These are phyloP conservation scores for Acrocyrtus sp. DNA, from an alignment of 2,888 invertebrate species.

Conservation along the genomic window DNA sequence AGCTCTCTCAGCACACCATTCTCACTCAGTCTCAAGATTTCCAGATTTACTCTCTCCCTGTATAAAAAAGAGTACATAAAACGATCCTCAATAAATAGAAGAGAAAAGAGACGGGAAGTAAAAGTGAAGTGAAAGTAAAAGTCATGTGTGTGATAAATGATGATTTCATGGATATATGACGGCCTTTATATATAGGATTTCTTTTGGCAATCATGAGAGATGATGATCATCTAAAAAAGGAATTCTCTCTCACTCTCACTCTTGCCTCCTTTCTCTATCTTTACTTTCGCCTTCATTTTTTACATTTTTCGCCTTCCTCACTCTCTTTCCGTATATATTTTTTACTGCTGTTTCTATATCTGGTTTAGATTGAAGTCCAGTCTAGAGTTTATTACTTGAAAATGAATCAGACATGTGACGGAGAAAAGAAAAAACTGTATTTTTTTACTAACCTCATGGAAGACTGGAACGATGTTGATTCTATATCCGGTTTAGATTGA, in stretches of 20 bases:
- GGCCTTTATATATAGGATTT: conserved; percentile 40
- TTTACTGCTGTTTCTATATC: too few species aligned
- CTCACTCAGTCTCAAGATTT: conserved; percentile 50
- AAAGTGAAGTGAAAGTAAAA: conserved; percentile 23
- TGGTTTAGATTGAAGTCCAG: background rate
- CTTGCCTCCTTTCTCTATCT: too few species aligned
- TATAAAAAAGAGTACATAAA: conserved; percentile 14
- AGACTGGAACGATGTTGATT: conserved; percentile 89
- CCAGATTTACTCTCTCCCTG: conserved; percentile 53
- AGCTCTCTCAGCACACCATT: conserved; percentile 39
- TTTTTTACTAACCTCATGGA: conserved; percentile 79
- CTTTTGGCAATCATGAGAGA: conserved; percentile 38
- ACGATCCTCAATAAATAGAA: background rate
- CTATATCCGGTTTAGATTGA: too few species aligned
- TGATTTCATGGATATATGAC: conserved; percentile 53
- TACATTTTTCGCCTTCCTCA: too few species aligned
- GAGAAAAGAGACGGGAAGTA: conserved; percentile 31
- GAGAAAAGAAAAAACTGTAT: conserved; percentile 7
- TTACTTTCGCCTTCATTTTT: too few species aligned
- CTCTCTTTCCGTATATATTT: too few species aligned
- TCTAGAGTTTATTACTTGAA: conserved; percentile 1
- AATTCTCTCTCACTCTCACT: conserved; percentile 1
- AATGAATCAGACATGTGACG: background rate
- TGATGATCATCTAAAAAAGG: conserved; percentile 29
- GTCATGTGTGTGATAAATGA: conserved; percentile 53